Percentiles rank a stretch among this genome's conserved stretches.
phyloP scores from a whole-genome alignment of 2,797 vertebrate genomes.

The Huso huso region DNA sequence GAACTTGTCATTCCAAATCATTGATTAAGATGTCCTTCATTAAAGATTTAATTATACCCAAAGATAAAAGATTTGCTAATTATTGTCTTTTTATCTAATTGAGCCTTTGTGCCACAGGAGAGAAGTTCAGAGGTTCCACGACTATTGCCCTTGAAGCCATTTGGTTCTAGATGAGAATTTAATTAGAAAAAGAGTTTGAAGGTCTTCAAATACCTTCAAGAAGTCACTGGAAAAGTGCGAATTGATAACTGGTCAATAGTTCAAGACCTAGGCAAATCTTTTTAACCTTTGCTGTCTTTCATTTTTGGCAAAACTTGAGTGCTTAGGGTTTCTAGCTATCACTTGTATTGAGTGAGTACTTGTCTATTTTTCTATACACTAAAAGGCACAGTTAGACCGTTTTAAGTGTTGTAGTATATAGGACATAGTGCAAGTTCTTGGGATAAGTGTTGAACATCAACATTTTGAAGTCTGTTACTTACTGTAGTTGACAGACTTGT shows the following conservation, averaged over 20 bases:
- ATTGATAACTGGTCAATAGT: conserved; percentile 29
- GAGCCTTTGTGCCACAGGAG: conserved; percentile 67
- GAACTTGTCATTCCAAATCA: conserved; percentile 81
- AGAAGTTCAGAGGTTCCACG: conserved; percentile 73
- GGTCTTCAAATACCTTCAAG: conserved; percentile 39
- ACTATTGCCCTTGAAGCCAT: conserved; percentile 61
- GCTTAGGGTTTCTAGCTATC: too few relatives aligned
- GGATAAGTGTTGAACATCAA: background rate
- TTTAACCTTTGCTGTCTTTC: conserved; percentile 32
- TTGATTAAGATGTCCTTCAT: conserved; percentile 71
- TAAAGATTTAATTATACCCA: conserved; percentile 75
- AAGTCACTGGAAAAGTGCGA: conserved; percentile 27
- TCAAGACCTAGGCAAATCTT: conserved; percentile 30
- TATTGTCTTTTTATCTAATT: conserved; percentile 85
- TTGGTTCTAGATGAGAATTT: conserved; percentile 69
- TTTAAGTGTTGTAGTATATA: background rate
- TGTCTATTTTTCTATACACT: background rate
- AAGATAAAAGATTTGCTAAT: conserved; percentile 81
- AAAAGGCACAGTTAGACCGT: background rate
- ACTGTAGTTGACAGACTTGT: background rate
- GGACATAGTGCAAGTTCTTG: too few relatives aligned
- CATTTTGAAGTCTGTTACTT: background rate
- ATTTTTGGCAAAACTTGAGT: conserved; percentile 6
- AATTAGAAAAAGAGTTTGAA: conserved; percentile 67
- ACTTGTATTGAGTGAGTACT: background rate